Base-by-base conservation (phyloP, 2,888 invertebrate species). In the Fissipunctia ypsillon region DNA sequence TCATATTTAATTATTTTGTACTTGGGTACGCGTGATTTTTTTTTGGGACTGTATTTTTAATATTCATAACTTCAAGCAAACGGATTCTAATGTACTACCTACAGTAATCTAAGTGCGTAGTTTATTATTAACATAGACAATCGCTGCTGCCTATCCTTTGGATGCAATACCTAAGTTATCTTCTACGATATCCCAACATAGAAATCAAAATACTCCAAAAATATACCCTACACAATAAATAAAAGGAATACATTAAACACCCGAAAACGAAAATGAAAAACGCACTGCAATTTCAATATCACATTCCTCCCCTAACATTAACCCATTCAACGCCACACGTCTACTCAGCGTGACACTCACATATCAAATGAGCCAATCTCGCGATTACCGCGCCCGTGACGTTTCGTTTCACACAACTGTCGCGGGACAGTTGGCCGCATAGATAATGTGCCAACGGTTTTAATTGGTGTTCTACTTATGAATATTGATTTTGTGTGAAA, bases 391-490 rank as follows among this genome's bases (percentile, higher is more conserved):
- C 75, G 78, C 87, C 86, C 78, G 74, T 91, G 92, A 91, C 94
- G 92, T 94, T 90, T 81, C 92, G 90, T 93, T 93, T 92, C 93
- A 94, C 91, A 91, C 95, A 95, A 94, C 95, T 94, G 95, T 89
- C 92, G 90, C 88, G 52, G 64, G 93, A 92, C 95, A 95, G 95
- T 94, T 95, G 95, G 92, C 87, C 84, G 88, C 88, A 89, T 90
- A 91, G 90, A 86, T 85, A 86, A 84, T 85, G 79, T 82, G 77
- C 84, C 78, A 83, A 84, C 85, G 75, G 81, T 83, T 87, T 77
- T 88, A 89, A 88, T 90, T 87, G 78, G 73, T 69, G 72, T 80
- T 78, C 35, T 48, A 56, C 79, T 79, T 83, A 84, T 86, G 84
- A 86, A 87, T 88, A 87, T 87, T 85, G 77, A 84, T 83, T 81